A percentile compares a stretch with the other conserved stretches of the same genome.
These are phyloP conservation scores for Agrochola lychnidis DNA, from an alignment of 2,888 invertebrate species.

Conservation along the genomic window DNA sequence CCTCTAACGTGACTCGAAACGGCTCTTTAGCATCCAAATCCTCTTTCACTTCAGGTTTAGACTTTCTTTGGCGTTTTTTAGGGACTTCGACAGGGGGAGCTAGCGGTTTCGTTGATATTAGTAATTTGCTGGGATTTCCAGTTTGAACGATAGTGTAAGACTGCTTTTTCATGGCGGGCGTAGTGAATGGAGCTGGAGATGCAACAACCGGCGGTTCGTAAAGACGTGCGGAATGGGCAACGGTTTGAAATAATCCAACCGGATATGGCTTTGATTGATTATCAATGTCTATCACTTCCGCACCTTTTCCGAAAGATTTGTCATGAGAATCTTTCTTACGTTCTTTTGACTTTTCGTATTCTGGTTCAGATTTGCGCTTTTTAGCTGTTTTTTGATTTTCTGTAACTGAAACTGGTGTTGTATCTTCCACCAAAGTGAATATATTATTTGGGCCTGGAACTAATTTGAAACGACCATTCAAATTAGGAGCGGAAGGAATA, in stretches of 20 bases:
- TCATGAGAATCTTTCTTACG: constrained; percentile 35
- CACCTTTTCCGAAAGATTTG: constrained; percentile 31
- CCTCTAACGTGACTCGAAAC: constrained; percentile 78
- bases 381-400: constrained; percentile 52
- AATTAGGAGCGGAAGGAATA: constrained; percentile 76
- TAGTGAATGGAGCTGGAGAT: constrained; percentile 74
- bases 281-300: constrained; percentile 71
- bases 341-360: constrained; percentile 44
- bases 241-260: constrained; percentile 84
- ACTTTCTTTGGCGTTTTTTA: constrained; percentile 77
- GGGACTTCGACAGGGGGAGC: constrained; percentile 68
- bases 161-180: constrained; percentile 86
- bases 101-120: constrained; percentile 86
- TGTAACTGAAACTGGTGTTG: constrained; percentile 29
- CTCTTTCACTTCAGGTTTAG: constrained; percentile 64
- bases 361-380: constrained; percentile 53
- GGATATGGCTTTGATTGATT: constrained; percentile 80
- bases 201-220: constrained; percentile 50
- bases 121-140: constrained; percentile 85
- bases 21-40: constrained; percentile 68
- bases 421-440: constrained; percentile 82
- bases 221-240: constrained; percentile 71
- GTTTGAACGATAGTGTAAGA: constrained; percentile 87
- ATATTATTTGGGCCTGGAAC: constrained; percentile 86
- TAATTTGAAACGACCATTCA: constrained; percentile 82